Conservation (phyloP, 1,140 invertebrate genomes). For the Myzus persicae region DNA sequence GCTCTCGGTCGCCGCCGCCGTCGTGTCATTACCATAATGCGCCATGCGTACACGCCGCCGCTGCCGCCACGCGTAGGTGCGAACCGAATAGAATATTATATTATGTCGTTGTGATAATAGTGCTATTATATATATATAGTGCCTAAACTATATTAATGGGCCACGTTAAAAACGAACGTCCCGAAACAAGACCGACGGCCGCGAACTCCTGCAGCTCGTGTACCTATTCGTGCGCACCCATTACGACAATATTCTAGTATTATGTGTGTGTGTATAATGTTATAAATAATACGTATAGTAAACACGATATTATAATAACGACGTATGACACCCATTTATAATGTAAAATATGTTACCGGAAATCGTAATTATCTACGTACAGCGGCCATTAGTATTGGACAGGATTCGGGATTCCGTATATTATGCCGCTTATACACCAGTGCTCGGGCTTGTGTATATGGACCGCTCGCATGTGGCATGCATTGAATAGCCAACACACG, state of each 20-base stretch:
- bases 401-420: background rate
- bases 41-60: background rate
- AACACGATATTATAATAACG: background rate
- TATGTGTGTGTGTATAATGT: too few species aligned
- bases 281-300: too few species aligned
- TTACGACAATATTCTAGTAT: background rate
- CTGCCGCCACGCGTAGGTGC: background rate
- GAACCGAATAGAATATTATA: conserved; percentile 1
- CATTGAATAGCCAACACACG: background rate
- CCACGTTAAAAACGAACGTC: background rate
- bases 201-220: background rate
- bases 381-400: background rate
- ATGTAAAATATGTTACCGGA: background rate
- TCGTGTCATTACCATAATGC: background rate
- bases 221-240: background rate
- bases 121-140: background rate
- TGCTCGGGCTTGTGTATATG: too few species aligned
- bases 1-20: too few species aligned
- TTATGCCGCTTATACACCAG: background rate
- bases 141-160: background rate
- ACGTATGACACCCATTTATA: conserved; percentile 8
- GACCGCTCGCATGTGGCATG: background rate
- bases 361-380: background rate
- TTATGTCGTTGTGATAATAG: background rate
- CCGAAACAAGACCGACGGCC: conserved; percentile 3